A percentile compares a stretch with the other conserved stretches of the same genome.
These are phyloP conservation scores for Sarcophaga rosellei DNA, from an alignment of 2,888 invertebrate genomes.

Conservation along the genomic window DNA sequence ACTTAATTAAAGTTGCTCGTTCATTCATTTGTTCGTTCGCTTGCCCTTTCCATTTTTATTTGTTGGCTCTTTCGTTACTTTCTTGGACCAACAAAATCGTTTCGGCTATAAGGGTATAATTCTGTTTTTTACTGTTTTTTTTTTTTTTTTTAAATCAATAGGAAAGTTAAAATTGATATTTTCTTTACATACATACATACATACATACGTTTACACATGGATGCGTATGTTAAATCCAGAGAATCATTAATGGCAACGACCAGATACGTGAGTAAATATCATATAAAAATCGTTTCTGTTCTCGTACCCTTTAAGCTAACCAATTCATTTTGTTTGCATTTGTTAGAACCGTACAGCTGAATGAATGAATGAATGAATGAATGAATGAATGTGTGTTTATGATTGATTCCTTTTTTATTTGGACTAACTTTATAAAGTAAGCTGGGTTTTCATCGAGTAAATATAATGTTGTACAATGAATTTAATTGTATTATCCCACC, in stretches of 20 bases:
- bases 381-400: background rate
- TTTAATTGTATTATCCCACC: conserved; percentile 37
- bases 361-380: background rate
- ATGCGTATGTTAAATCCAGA: background rate
- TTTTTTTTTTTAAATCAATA: conserved; percentile 38
- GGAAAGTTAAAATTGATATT: conserved; percentile 15
- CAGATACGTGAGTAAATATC: background rate
- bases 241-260: background rate
- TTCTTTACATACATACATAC: background rate
- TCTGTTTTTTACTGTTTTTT: background rate
- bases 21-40: conserved; percentile 4
- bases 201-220: background rate
- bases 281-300: background rate
- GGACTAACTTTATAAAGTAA: conserved; percentile 6
- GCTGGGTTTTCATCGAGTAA: conserved; percentile 25
- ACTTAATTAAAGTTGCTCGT: conserved; percentile 57
- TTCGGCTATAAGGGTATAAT: conserved; percentile 35
- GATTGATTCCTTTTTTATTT: background rate
- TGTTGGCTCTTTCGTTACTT: background rate
- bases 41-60: background rate
- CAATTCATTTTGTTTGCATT: conserved; percentile 23
- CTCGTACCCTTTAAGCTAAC: conserved; percentile 8
- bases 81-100: conserved; percentile 11
- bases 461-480: conserved; percentile 30
- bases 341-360: background rate